phyloP scores from a whole-genome alignment of 1,140 invertebrate genomes.

The Drosophila nigromelanica region DNA sequence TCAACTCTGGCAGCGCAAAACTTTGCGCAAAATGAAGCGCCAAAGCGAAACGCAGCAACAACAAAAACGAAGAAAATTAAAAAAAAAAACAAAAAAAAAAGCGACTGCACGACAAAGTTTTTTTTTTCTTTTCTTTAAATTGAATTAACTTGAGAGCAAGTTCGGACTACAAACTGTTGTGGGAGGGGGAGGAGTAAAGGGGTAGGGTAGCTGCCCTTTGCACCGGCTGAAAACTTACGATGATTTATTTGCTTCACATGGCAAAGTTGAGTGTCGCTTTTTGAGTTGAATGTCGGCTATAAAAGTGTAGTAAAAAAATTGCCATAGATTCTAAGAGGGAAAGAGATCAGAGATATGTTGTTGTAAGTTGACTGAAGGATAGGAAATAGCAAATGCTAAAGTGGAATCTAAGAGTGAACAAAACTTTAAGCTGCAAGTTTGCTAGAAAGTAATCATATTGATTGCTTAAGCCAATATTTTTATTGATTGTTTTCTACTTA shows the following conservation, averaged over 20 bases:
- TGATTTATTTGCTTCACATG: constrained; percentile 81
- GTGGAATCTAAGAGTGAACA: constrained; percentile 11
- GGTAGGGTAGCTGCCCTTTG: constrained; percentile 44
- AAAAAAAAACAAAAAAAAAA: constrained; percentile 43
- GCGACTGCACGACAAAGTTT: constrained; percentile 70
- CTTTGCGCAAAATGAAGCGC: constrained; percentile 72
- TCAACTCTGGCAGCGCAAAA: constrained; percentile 71
- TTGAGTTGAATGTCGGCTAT: constrained; percentile 38
- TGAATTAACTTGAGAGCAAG: constrained; percentile 75
- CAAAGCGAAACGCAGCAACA: constrained; percentile 58
- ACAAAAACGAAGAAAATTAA: constrained; percentile 26
- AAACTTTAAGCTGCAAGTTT: not conserved
- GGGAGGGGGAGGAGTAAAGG: not conserved
- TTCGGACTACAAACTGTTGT: constrained; percentile 18
- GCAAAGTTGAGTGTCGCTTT: constrained; percentile 77
- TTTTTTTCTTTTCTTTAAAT: constrained; percentile 67
- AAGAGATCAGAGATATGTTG: constrained; percentile 26
- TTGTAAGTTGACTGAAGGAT: constrained; percentile 1
- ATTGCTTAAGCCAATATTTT: not conserved
- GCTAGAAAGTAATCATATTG: not conserved
- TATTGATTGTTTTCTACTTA: not conserved
- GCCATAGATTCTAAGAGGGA: constrained; percentile 6
- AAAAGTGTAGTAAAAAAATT: constrained; percentile 14
- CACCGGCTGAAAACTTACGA: constrained; percentile 77
- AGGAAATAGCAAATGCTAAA: constrained; percentile 9